Base-by-base conservation (phyloP, 1,140 invertebrate genomes). In the Armadillidium nasatum region DNA sequence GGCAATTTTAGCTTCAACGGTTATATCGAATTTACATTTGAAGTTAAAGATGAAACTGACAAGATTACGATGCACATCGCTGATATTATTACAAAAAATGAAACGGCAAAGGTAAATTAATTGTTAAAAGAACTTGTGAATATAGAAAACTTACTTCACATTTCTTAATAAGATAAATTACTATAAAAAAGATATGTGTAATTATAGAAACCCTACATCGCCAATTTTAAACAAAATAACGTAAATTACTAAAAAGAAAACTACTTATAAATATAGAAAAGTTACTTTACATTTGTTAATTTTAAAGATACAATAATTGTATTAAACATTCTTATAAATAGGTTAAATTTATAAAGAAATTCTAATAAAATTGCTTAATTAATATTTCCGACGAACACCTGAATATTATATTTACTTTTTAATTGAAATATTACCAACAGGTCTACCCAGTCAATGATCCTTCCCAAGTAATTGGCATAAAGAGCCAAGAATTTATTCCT, bases 401-500 rank as follows among this genome's bases (percentile, higher is more conserved):
- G 33, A 3, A 33, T 33, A 33, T 33, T 33, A 33, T 1, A 6
- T 33, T 33, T 33, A 33, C 33, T 33, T 33, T 21, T 69, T 72
- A 74, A 72, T 13, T 67, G 68, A 69, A 44, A 60, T 33, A 33
- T 33, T 33, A 33, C 33, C 33, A 33, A 33, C 33, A 33, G 33
- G 33, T 33, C 6, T 44, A 19, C 66, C 69, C 15, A 66, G 75
- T 44, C 45, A 74, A 78, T 77, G 66, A 23, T 44, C 71, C 66
- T 46, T 75, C 67, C 70, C 74, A 21, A 46, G 76, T 45, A 23
- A 71, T 79, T 50, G 68, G 0, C 11, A 77, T 75, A 22, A 67
- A 13, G 3, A 45, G 73, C 15, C 73, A 74, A 11, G 66, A 44
- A 23, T 74, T 88, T 83, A 90, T 91, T 83, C 88, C 87, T 33